Percentiles rank a stretch among this genome's conserved stretches.
phyloP scores from a whole-genome alignment of 2,113 vertebrate species.

The Notarius quadriscutis region DNA sequence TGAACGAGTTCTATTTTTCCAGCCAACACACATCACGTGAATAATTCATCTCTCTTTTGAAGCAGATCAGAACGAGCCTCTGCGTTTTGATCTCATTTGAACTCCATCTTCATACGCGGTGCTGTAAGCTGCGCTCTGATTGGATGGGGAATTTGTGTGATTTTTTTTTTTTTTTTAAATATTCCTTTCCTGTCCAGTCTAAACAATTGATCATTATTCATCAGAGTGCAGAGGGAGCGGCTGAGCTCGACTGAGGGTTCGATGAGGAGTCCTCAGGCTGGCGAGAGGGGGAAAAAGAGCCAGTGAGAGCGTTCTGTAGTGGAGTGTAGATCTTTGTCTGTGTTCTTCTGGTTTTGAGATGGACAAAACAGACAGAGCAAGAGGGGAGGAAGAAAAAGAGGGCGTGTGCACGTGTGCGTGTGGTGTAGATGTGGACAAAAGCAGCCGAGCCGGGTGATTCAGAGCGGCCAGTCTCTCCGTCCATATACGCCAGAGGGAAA shows the following conservation, averaged over 20 bases:
- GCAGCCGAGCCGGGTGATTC: constrained; percentile 62
- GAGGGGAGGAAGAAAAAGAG: background rate
- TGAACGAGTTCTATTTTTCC: constrained; percentile 35
- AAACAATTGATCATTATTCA: constrained; percentile 65
- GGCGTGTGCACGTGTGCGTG: background rate
- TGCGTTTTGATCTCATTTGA: constrained; percentile 61
- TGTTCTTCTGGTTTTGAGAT: constrained; percentile 11
- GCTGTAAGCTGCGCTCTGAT: constrained; percentile 48
- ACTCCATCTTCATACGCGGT: constrained; percentile 41
- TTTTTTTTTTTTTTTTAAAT: constrained; percentile 16
- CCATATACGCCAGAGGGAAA: constrained; percentile 54
- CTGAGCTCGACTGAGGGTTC: constrained; percentile 56
- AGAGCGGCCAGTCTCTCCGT: constrained; percentile 67
- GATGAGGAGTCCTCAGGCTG: constrained; percentile 44
- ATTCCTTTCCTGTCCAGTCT: constrained; percentile 48
- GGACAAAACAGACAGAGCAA: constrained; percentile 9
- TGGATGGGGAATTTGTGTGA: constrained; percentile 55
- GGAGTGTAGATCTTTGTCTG: constrained; percentile 28
- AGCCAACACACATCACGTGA: constrained; percentile 60
- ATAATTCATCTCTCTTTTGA: constrained; percentile 70
- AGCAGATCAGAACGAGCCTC: constrained; percentile 57
- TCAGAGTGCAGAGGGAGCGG: constrained; percentile 51
- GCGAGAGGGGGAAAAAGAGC: background rate
- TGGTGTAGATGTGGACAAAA: constrained; percentile 61
- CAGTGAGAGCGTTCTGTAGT: constrained; percentile 24